Evolutionary conservation across 2,888 invertebrate species (phyloP).

Genomic region (Leptopterna dolabrata): DNA sequence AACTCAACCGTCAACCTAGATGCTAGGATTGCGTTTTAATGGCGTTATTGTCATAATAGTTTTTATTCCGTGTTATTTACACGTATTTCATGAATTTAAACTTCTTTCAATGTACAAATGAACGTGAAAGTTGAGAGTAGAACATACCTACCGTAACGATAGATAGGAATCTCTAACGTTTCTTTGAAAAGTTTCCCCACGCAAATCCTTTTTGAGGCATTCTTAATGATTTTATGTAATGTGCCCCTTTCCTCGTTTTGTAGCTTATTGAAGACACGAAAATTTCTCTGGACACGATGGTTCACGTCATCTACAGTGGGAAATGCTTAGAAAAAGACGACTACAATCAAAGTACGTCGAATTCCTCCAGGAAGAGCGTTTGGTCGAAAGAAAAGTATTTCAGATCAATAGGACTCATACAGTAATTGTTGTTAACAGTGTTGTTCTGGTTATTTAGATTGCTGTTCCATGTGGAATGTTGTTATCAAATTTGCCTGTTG

Average conservation of each 20-base stretch:
- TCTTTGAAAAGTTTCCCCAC: too few species aligned
- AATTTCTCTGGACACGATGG: conserved; percentile 32
- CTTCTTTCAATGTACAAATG: too few species aligned
- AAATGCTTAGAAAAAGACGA: background rate
- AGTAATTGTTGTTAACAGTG: background rate
- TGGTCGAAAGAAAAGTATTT: conserved; percentile 32
- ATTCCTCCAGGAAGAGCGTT: background rate
- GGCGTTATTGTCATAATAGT: background rate
- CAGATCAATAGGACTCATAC: background rate
- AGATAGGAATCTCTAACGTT: too few species aligned
- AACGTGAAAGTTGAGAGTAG: too few species aligned
- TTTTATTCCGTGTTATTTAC: background rate
- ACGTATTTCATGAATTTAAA: too few species aligned
- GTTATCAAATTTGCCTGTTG: background rate
- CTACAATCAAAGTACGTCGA: conserved; percentile 39
- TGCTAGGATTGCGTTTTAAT: too few species aligned
- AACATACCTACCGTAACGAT: too few species aligned
- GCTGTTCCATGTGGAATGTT: too few species aligned
- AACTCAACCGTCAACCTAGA: background rate
- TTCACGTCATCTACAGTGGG: conserved; percentile 44
- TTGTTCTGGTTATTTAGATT: background rate
- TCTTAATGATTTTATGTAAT: too few species aligned
- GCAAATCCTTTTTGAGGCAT: too few species aligned
- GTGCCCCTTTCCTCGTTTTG: background rate
- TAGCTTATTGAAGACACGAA: conserved; percentile 34